Evolutionary conservation across 1,140 invertebrate species (phyloP), one percentile per base, ranked within the genome.

Genomic region (Oncopeltus fasciatus): DNA sequence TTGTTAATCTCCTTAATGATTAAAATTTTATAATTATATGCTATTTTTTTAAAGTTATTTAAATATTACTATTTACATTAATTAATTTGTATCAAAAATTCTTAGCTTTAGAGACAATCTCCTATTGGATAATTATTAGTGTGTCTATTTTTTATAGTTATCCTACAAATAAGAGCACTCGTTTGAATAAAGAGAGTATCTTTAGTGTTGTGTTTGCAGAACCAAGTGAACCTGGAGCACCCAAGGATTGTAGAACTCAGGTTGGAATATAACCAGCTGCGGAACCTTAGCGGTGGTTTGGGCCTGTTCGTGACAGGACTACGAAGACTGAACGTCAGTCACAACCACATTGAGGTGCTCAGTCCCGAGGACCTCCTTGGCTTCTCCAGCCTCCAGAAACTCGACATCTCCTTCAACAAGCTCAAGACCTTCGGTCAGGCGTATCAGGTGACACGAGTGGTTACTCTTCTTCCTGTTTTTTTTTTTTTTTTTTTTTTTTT

Each of bases 371-470:
- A 88, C 70, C 75, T 90, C 12, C 82, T 83, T 28, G 85, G 86
- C 29, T 74, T 90, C 64, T 82, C 84, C 58, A 78, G 80, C 29
- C 74, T 90, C 11, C 80, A 80, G 65, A 72, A 85, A 18, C 74
- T 90, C 5, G 87, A 90, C 71, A 74, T 90, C 16, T 89, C 87
- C 0, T 75, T 85, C 68, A 90, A 90, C 71, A 77, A 82, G 56
- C 75, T 90, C 12, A 80, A 79, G 16, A 85, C 85, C 3, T 75
- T 90, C 18, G 85, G 87, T 70, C 84, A 87, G 74, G 85, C 84
- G 31, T 86, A 86, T 61, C 85, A 86, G 81, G 88, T n/a, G n/a
- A n/a, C n/a, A n/a, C n/a, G n/a, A n/a, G n/a, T n/a, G n/a, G n/a
- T n/a, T n/a, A n/a, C n/a, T n/a, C n/a, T n/a, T n/a, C n/a, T n/a